Conservation (phyloP, 1,140 invertebrate genomes). For the Cyclargus thomasi region DNA sequence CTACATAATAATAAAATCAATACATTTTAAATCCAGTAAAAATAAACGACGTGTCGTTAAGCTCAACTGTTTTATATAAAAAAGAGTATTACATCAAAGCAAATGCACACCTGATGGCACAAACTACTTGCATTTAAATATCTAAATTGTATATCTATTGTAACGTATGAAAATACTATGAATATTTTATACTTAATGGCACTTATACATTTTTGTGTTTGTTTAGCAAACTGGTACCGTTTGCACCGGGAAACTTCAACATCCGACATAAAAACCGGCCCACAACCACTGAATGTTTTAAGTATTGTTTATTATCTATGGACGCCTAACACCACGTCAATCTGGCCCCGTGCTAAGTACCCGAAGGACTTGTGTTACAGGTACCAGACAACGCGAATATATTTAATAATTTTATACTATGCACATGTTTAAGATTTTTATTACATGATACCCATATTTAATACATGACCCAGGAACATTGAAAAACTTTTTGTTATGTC, state of each 20-base stretch:
- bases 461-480: too few relatives aligned
- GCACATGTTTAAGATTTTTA: too few relatives aligned
- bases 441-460: too few relatives aligned
- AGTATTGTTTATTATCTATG: not conserved
- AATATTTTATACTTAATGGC: constrained; percentile 60
- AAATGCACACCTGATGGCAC: constrained; percentile 27
- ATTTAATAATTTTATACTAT: too few relatives aligned
- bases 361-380: too few relatives aligned
- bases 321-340: too few relatives aligned
- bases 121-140: constrained; percentile 25
- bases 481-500: too few relatives aligned
- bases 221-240: not conserved
- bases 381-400: too few relatives aligned
- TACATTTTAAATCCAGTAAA: too few relatives aligned
- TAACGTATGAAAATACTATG: constrained; percentile 65
- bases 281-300: not conserved
- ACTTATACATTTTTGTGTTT: constrained; percentile 59
- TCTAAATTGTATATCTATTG: constrained; percentile 50
- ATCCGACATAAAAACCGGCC: not conserved
- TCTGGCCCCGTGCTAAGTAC: too few relatives aligned
- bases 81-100: not conserved
- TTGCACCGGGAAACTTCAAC: not conserved
- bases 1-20: too few relatives aligned
- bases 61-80: not conserved
- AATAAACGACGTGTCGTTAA: not conserved